Percentiles rank a stretch among this genome's conserved stretches.
Conservation (phyloP, 2,113 vertebrate species). For the Clarias gariepinus region DNA sequence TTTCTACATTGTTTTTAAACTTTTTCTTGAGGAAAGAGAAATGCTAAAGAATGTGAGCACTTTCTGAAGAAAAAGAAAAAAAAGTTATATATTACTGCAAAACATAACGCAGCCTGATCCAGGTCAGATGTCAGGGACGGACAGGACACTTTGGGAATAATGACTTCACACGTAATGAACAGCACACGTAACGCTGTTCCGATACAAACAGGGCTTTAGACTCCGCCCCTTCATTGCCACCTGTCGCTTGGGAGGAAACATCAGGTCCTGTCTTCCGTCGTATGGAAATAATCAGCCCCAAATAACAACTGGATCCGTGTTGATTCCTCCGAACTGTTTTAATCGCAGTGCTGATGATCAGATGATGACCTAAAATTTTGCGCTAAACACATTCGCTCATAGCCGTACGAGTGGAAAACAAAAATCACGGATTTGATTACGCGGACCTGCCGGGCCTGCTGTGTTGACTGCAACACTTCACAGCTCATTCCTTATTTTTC, state of each 20-base stretch:
- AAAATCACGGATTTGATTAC: conserved; percentile 30
- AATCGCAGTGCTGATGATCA: conserved; percentile 14
- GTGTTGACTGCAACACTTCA: conserved; percentile 38
- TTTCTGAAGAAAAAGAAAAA: not conserved
- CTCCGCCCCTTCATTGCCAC: conserved; percentile 6
- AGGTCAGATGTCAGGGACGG: not conserved
- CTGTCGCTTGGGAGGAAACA: not conserved
- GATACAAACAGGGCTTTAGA: not conserved
- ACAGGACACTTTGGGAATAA: not conserved
- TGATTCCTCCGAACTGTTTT: conserved; percentile 10
- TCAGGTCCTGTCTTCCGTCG: not conserved
- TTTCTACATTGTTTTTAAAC: not conserved
- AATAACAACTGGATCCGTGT: conserved; percentile 5
- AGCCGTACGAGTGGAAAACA: conserved; percentile 14
- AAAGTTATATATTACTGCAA: not conserved
- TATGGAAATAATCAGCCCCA: conserved; percentile 9
- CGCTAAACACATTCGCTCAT: conserved; percentile 27
- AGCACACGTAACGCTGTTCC: not conserved
- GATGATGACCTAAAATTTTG: conserved; percentile 22
- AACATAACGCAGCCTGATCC: not conserved
- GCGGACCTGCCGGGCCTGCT: conserved; percentile 33
- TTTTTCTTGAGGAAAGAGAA: not conserved
- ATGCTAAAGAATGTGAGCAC: too few species aligned
- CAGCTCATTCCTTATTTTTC: conserved; percentile 35
- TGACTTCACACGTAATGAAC: not conserved